Evolutionary conservation across 2,113 vertebrate genomes (phyloP), one percentile per base, ranked within the genome.

Genomic region (Ciconia maguari): DNA sequence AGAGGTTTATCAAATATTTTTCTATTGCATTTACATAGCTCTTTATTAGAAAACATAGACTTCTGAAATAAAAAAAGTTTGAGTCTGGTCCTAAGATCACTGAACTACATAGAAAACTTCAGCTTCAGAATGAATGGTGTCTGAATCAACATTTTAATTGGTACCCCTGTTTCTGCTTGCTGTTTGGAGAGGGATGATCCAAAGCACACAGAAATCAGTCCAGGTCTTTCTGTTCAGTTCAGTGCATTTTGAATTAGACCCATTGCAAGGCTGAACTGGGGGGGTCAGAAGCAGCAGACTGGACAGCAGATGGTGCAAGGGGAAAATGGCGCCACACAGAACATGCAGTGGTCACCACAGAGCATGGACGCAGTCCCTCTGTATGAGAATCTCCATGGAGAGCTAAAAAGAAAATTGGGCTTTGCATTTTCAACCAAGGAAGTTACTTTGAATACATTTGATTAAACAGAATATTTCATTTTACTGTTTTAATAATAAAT

Each of bases 401-500:
- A 88, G 5, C 70, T 77, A 6, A 14, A 83, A 88, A 90, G 81
- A 88, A 86, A 91, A 90, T 74, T 49, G 13, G 11, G 13, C 7
- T 93, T 87, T 85, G 62, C 6, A 0, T 79, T 90, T 88, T 82
- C 6, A 13, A 16, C 87, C 70, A 58, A 58, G 46, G n/a, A 96
- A 83, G 38, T 83, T 94, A 65, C 65, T 95, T 87, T 21, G 81
- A 94, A 87, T 94, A 38, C 32, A 10, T 92, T 94, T 89, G 83
- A 94, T 97, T 94, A 97, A 97, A 96, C 58, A 94, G 94, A 94
- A 94, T 97, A 96, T 97, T 97, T 96, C 70, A 96, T 96, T 97
- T 94, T 69, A 68, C 75, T 85, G n/a, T 90, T 97, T 96, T 94
- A 96, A 97, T 97, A 96, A 97, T 97, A 96, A 97, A 96, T 97